Evolutionary conservation across 2,113 vertebrate species (phyloP).

Genomic region (Centrocercus urophasianus): DNA sequence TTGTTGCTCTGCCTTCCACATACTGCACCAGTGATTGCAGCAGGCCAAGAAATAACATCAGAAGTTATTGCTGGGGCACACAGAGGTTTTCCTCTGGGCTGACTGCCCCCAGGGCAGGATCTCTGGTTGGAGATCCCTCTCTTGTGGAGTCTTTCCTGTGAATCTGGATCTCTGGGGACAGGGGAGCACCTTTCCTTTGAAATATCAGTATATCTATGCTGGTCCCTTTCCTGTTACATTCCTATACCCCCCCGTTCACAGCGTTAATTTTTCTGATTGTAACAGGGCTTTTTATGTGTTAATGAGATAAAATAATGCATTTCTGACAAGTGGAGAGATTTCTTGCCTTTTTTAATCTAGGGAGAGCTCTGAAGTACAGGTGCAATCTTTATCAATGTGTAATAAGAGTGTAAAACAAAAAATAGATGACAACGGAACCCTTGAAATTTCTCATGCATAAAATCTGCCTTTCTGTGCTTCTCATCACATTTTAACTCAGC

Average conservation of each 20-base stretch:
- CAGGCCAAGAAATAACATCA: not conserved
- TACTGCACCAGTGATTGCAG: not conserved
- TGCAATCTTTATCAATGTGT: not conserved
- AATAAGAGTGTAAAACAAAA: not conserved
- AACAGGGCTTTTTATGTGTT: not conserved
- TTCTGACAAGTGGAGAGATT: not conserved
- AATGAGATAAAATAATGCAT: not conserved
- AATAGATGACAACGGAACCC: not conserved
- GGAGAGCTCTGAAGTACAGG: not conserved
- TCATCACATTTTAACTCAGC: not conserved
- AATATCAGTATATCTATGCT: no score
- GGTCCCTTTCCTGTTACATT: no score
- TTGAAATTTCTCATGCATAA: not conserved
- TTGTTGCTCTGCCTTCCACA: not conserved
- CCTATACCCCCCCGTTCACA: no score
- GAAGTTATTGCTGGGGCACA: not conserved
- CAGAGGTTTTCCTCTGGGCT: not conserved
- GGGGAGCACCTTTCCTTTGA: no score
- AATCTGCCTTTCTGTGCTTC: slow-evolving; percentile 12
- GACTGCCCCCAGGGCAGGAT: no score
- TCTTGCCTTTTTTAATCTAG: not conserved
- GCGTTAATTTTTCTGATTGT: no score
- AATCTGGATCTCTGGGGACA: no score
- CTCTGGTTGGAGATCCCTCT: no score
- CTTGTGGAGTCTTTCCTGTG: no score